Evolutionary conservation across 1,140 invertebrate species (phyloP), one percentile per base, ranked within the genome.

Genomic region (Wiebesia pumilae): DNA sequence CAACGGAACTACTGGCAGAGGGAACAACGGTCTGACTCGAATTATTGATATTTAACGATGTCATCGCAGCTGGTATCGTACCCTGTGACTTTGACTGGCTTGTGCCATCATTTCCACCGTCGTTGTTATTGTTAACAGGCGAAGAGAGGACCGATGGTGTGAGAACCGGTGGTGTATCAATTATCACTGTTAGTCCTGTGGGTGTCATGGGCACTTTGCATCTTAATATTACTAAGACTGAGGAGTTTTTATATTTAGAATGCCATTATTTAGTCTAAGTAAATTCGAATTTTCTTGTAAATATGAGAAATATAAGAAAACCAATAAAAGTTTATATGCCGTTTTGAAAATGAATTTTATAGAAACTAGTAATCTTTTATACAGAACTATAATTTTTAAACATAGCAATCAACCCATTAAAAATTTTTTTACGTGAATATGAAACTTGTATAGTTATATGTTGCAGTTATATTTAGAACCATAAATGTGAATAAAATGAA

Each of bases 131-230:
- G 73, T 43, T 83, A 7, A 87, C 43, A 27, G 86, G 83, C 19
- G 83, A 81, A 0, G 86, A 75, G 2, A 87, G 47, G 16, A 79
- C 40, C n/a, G 93, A 92, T 79, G 92, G 93, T 6, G 92, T 92
- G 3, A 92, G 69, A 10, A 93, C 93, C 0, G 93, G 91, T 19
- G 95, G 94, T n/a, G 94, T 94, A 85, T 96, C 95, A 47, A 96
- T 93, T 62, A 96, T 94, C 9, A 96, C 95, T 69, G 95, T 95
- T 3, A 95, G 92, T 21, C 94, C 95, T 1, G 91, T 40, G 30
- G 65, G 47, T 80, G 16, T 81, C 35, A 85, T 12, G 6, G 12
- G 3, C 62, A 79, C 83, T 84, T 40, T 84, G 35, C 21, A 84
- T 77, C 71, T 78, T 78, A 47, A 84, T 30, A 78, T 65, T 47